Percentiles rank a stretch among this genome's conserved stretches.
phyloP scores from a whole-genome alignment of 2,797 vertebrate genomes.

The Morelia viridis region DNA sequence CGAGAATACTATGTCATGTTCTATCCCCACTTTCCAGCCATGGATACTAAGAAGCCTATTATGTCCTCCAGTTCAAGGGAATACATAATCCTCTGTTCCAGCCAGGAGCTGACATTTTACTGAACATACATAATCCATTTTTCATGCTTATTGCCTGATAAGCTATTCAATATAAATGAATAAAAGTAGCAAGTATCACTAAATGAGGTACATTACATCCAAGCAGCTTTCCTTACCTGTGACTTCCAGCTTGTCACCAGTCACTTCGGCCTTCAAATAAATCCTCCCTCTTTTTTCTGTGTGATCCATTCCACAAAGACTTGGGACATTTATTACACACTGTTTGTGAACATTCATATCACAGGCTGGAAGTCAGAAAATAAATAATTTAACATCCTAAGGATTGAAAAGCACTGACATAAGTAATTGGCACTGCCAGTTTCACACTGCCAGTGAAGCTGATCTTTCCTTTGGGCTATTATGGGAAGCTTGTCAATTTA shows the following conservation, averaged over 20 bases:
- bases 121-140: background rate
- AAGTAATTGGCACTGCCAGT: background rate
- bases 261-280: slow-evolving; percentile 93
- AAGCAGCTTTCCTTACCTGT: slow-evolving; percentile 77
- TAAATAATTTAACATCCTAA: slow-evolving; percentile 24
- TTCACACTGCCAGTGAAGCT: background rate
- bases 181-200: background rate
- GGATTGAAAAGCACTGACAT: background rate
- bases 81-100: background rate
- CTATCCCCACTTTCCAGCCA: background rate
- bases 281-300: slow-evolving; percentile 93
- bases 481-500: background rate
- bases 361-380: slow-evolving; percentile 80
- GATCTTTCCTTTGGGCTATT: background rate
- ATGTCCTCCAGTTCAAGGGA: background rate
- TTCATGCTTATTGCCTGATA: background rate
- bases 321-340: slow-evolving; percentile 96
- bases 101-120: background rate
- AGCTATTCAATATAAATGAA: background rate
- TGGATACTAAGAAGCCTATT: background rate
- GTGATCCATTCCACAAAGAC: slow-evolving; percentile 96
- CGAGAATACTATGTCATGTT: background rate
- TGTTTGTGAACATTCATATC: slow-evolving; percentile 99
- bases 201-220: background rate
- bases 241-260: slow-evolving; percentile 87